Conservation (phyloP, 2,113 vertebrate species). For the Cettia cetti region DNA sequence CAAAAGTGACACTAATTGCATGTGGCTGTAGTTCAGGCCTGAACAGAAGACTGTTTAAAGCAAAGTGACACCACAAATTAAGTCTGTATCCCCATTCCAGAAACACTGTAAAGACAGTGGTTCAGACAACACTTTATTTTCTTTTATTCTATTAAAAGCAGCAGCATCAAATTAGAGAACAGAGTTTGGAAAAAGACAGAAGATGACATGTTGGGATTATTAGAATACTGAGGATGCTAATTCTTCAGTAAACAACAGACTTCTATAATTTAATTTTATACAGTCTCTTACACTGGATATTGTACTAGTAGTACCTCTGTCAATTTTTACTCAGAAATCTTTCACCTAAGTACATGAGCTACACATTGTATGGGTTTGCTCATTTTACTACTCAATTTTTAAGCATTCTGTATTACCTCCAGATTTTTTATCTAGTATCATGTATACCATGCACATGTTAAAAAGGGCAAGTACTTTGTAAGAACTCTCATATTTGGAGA, state of each 20-base stretch:
- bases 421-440: not conserved
- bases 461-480: not conserved
- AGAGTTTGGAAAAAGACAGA: constrained; percentile 4
- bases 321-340: not conserved
- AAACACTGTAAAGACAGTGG: constrained; percentile 40
- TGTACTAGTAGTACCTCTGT: not conserved
- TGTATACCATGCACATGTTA: not conserved
- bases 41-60: constrained; percentile 49
- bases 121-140: constrained; percentile 48
- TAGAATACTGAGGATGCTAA: not conserved
- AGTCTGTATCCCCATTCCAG: not conserved
- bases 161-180: constrained; percentile 10
- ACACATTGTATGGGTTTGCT: not conserved
- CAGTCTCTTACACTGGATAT: not conserved
- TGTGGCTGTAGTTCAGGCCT: constrained; percentile 23
- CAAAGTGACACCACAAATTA: constrained; percentile 49
- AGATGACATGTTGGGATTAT: constrained; percentile 21
- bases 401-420: not conserved
- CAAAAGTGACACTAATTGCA: constrained; percentile 35
- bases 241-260: constrained; percentile 8
- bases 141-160: constrained; percentile 57
- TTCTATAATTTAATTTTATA: not conserved
- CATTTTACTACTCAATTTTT: not conserved
- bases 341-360: not conserved
- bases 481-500: not conserved